Base-by-base conservation (phyloP, 2,888 invertebrate species). In the Tetropium fuscum region DNA sequence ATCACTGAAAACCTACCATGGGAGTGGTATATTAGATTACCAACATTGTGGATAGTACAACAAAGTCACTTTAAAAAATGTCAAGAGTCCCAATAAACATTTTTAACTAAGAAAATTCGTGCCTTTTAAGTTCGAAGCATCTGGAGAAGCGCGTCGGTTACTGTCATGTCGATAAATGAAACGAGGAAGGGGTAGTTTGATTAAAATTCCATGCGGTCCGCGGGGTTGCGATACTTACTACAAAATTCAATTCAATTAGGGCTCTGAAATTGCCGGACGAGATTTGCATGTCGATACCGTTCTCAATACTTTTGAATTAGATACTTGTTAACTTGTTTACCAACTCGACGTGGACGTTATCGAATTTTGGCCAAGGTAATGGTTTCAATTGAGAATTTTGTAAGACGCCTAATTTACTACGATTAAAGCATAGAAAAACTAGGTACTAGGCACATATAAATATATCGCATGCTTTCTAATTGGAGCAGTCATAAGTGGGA, bases 131-230 rank as follows among this genome's bases (percentile, higher is more conserved):
- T n/a, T n/a, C n/a, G n/a, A n/a, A n/a, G n/a, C n/a, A n/a, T n/a
- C n/a, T n/a, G n/a, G n/a, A n/a, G n/a, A n/a, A n/a, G n/a, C n/a
- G n/a, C n/a, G n/a, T n/a, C n/a, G n/a, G n/a, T n/a, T n/a, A n/a
- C n/a, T n/a, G n/a, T n/a, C n/a, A n/a, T n/a, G n/a, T 66, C 66
- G 71, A 72, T 73, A 71, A 69, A 73, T 71, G 74, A 71, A 70
- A 68, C 71, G 70, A 73, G 27, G n/a, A 48, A 36, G 75, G 76
- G 76, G 76, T 74, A 74, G 74, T 79, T 79, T 80, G 78, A 80
- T 80, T 80, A 80, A 80, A 80, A 80, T 80, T 79, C 80, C 74
- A 74, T 10, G 20, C 36, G 7, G 15, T 36, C 38, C 36, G n/a
- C 36, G 53, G 62, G 58, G 55, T 60, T 62, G 61, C 56, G 59